These are phyloP conservation scores for Atherinosoma microstoma DNA, from an alignment of 2,797 vertebrate genomes.

Conservation along the genomic window DNA sequence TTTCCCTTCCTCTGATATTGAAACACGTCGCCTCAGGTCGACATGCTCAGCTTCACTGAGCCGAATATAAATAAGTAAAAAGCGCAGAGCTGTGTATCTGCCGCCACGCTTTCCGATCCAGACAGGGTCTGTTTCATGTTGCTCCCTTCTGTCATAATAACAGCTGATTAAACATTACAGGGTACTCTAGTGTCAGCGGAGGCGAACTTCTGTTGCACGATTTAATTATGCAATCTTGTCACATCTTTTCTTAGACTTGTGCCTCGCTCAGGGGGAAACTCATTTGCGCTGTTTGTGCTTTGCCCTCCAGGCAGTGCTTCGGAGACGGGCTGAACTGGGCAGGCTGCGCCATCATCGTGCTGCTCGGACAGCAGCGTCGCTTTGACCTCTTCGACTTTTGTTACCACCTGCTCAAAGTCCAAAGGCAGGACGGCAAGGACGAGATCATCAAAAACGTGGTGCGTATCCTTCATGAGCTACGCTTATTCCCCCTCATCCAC, in stretches of 20 bases:
- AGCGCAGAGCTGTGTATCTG: neutral
- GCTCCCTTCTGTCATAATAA: neutral
- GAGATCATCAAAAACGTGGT: slow-evolving; percentile 99
- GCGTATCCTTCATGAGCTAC: slow-evolving; percentile 50
- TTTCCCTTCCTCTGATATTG: neutral
- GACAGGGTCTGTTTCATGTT: neutral
- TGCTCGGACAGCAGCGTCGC: slow-evolving; percentile 95
- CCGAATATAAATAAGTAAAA: slow-evolving; percentile 2
- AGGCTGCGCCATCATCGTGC: slow-evolving; percentile 96
- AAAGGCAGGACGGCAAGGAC: slow-evolving; percentile 97
- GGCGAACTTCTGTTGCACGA: slow-evolving; percentile 3
- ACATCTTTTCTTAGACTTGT: neutral
- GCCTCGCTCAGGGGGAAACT: neutral
- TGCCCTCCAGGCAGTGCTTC: slow-evolving; percentile 91
- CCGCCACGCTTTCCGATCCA: neutral
- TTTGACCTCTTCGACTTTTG: slow-evolving; percentile 99
- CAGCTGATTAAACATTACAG: neutral
- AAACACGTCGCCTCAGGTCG: neutral
- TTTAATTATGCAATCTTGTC: slow-evolving; percentile 14
- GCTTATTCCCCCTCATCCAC: neutral
- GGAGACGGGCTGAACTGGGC: slow-evolving; percentile 98
- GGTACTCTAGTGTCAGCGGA: neutral
- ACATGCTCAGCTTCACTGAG: neutral
- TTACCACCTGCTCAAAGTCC: slow-evolving; percentile 97
- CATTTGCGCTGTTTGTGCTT: neutral